Evolutionary conservation across 1,140 invertebrate species (phyloP), one percentile per base, ranked within the genome.

Genomic region (Stegodyphus mimosarum): DNA sequence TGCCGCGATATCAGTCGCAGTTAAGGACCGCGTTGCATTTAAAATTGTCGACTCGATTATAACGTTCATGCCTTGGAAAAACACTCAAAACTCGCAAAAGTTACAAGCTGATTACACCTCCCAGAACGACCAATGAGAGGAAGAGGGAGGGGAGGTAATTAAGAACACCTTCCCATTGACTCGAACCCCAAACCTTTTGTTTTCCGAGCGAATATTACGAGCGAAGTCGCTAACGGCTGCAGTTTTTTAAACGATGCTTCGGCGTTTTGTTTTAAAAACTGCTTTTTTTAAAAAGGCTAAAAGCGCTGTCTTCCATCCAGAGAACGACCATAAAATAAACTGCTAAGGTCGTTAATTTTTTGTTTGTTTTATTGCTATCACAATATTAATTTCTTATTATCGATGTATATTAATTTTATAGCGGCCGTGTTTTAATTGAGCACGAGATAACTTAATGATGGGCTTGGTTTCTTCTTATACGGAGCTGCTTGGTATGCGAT

Each of bases 391-490:
- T 84, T 84, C 81, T 84, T 84, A 17, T 64, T 84, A 84, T 84
- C 72, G 81, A 76, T 84, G 72, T 76, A 76, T 84, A 84, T 84
- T 84, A 84, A 84, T 84, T 84, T 84, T 84, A 84, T 84, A 84
- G 81, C 81, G 49, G 55, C 64, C 50, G 60, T 18, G 73, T 84
- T 84, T 84, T 84, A 84, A 84, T 84, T 75, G 81, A 73, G 53
- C 69, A 60, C 49, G 2, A 75, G 81, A 84, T 84, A 84, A 84
- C 63, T 76, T 84, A 84, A 84, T 76, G 81, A 84, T 84, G 63
- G 51, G 55, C 48, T 18, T 13, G 66, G 72, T 84, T 84, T 84
- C 81, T 84, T 84, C 50, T 69, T 7, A 74, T 60, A 15, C 48
- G 10, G 18, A 13, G 6, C 18, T 10, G n/a, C 49, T 5, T 6